Evolutionary conservation across 2,888 invertebrate genomes (phyloP).

Genomic region (Geophilus truncorum): DNA sequence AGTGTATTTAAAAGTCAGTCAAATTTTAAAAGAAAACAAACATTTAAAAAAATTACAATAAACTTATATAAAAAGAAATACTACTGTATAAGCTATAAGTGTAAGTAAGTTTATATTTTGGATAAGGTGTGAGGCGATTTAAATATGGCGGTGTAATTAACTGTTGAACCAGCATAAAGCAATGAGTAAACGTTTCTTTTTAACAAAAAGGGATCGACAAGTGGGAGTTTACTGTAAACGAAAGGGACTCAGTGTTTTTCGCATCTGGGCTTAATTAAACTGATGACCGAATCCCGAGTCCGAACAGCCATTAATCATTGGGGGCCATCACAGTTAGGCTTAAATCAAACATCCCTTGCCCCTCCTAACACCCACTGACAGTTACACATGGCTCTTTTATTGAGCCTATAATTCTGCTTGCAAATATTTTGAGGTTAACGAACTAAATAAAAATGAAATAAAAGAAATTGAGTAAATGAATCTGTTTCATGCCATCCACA

Average conservation of each 20-base stretch:
- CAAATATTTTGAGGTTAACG: too few relatives aligned
- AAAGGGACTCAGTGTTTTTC: neutral
- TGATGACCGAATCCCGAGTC: neutral
- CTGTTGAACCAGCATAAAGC: too few relatives aligned
- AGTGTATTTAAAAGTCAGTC: neutral
- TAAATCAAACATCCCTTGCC: neutral
- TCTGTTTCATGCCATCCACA: too few relatives aligned
- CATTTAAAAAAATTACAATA: too few relatives aligned
- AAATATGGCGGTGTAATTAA: too few relatives aligned
- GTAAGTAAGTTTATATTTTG: too few relatives aligned
- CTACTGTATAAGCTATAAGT: too few relatives aligned
- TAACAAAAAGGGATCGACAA: neutral
- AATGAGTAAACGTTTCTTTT: too few relatives aligned
- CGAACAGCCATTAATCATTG: neutral
- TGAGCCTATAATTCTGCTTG: neutral
- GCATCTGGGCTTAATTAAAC: conserved; percentile 4
- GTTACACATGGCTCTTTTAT: neutral
- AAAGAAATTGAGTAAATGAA: too few relatives aligned
- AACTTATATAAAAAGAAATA: too few relatives aligned
- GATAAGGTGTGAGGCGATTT: too few relatives aligned
- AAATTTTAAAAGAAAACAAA: neutral
- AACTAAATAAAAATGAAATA: too few relatives aligned
- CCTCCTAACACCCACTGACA: neutral
- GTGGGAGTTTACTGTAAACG: neutral
- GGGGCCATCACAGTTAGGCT: neutral